These are phyloP conservation scores for Microtus oregoni DNA, from an alignment of 2,113 vertebrate species.

Conservation along the genomic window DNA sequence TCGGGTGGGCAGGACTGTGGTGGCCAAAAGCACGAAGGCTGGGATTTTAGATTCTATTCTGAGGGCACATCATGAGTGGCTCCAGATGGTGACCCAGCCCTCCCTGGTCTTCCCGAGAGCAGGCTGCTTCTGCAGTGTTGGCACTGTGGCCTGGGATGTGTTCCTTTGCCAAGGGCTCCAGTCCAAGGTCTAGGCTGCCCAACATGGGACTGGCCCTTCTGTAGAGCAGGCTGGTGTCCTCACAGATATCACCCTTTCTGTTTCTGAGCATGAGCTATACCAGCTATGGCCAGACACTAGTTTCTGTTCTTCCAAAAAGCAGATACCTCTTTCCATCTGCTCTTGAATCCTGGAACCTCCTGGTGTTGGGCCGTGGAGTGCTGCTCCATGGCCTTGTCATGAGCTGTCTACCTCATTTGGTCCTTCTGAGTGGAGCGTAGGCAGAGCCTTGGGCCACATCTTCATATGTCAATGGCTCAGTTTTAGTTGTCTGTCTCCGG, in stretches of 20 bases:
- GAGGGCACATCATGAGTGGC: background rate
- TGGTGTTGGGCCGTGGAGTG: background rate
- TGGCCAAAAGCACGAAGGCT: background rate
- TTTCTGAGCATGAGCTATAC: background rate
- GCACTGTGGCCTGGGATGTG: background rate
- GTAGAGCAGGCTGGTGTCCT: background rate
- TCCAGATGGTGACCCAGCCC: background rate
- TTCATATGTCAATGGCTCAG: background rate
- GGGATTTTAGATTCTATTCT: background rate
- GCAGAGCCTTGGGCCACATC: background rate
- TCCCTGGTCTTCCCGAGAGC: background rate
- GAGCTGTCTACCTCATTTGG: background rate
- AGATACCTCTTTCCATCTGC: too few species aligned
- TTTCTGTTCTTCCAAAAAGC: background rate
- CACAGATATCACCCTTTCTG: background rate
- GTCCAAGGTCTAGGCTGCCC: background rate
- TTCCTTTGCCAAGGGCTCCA: too few species aligned
- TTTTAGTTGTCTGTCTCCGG: background rate
- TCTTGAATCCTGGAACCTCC: background rate
- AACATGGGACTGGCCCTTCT: too few species aligned
- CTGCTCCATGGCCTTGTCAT: background rate
- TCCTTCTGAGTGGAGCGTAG: background rate
- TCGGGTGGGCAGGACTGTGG: constrained; percentile 20
- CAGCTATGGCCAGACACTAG: background rate
- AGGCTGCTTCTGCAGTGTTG: background rate